Base-by-base conservation (phyloP, 2,888 invertebrate genomes). In the Netelia inedita region DNA sequence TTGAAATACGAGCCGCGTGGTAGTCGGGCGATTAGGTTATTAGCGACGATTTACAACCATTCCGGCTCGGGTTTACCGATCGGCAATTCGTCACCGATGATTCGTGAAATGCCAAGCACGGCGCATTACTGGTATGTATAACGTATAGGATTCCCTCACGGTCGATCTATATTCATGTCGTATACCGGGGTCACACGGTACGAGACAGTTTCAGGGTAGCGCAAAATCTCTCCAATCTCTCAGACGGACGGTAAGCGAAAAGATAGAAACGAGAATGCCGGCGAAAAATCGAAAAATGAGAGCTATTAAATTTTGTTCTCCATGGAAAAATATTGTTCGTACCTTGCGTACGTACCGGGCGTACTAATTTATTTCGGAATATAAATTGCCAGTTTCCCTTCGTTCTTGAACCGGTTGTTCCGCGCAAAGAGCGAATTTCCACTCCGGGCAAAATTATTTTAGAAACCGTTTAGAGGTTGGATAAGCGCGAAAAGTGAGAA, bases 1-100 rank as follows among this genome's bases (percentile, higher is more conserved):
- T 73, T 86, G 81, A 86, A 85, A 85, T 85, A 86, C 75, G 83
- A 66, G 53, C 55, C 35, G 21, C 63, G 61, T 68, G 14, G 68
- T 79, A 68, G 76, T 69, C 71, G 81, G 65, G 76, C 72, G 72
- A 87, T 87, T 86, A 83, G 81, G 75, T 86, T 76, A 86, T 87
- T 86, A 87, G 83, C 83, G 69, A 79, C 78, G 80, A 87, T 83
- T 86, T 79, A 73, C 82, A 87, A 81, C 76, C 59, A 79, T 78
- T 59, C 72, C 46, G 43, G 43, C 65, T 79, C 82, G 73, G 71
- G 61, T 73, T 82, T 79, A 73, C 82, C 83, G 63, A 85, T 83
- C 78, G 78, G 61, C 82, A 65, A 83, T 86, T 66, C 82, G 83
- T 87, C 86, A 85, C 80, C 59, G 73, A 74, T 82, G 79, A 85